Evolutionary conservation across 2,113 vertebrate species (phyloP), one percentile per base, ranked within the genome.

Genomic region (Pionites leucogaster): DNA sequence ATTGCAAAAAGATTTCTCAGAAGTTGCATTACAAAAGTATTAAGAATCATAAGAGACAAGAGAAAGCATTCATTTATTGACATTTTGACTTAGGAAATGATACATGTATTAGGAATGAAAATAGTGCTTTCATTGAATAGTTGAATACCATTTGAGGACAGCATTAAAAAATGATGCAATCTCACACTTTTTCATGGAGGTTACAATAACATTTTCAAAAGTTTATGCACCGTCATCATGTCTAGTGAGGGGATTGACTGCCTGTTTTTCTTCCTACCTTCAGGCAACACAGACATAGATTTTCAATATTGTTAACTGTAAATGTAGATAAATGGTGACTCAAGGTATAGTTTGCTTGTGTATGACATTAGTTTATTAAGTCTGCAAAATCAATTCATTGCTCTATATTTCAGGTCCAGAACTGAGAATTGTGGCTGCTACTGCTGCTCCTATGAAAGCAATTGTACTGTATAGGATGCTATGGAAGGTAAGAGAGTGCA

Each of bases 261-360:
- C 6, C 37, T 81, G 17, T 27, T 77, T 88, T 82, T 80, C 76
- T 86, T 82, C 55, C 29, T 55, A 62, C 24, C 33, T 84, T 82
- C 60, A 91, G 77, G 80, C 18, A 77, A 84, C 27, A 17, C 13
- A 90, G n/a, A 74, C 19, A 74, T 8, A 81, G 55, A 82, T 84
- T 94, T 96, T 84, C 78, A 68, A n/a, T 74, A 84, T 10, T 23
- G 11, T 53, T 91, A 82, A 71, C n/a, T 89, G n/a, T 65, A 89
- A 94, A 81, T 42, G 23, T 11, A 84, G 60, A 82, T 75, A 79
- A 85, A 90, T 12, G 2, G 67, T 67, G 42, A 70, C 18, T 77
- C 28, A 11, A 28, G 19, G 6, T 86, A 74, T 57, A 91, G 49
- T 7, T 69, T 88, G 59, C 17, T 79, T 65, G 13, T 60, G 10